Percentiles rank a stretch among this genome's conserved stretches.
Evolutionary conservation across 1,140 invertebrate species (phyloP).

Genomic region (Drosophila mayri): DNA sequence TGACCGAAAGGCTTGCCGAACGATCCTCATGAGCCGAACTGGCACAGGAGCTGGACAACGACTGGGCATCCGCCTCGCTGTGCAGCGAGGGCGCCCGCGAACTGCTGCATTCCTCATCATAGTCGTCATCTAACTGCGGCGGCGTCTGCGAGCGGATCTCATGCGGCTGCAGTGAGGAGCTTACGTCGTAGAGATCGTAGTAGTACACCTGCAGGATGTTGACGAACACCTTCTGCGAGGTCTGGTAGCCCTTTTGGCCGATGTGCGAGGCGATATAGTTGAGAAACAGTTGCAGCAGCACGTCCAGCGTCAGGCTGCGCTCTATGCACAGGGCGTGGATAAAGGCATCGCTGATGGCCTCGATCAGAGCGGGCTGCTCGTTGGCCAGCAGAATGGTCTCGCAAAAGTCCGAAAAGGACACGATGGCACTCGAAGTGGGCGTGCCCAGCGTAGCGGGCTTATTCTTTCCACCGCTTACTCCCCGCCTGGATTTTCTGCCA

Average conservation of each 20-base stretch:
- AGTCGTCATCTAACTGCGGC: constrained; percentile 72
- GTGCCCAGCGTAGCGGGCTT: constrained; percentile 26
- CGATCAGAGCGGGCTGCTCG: constrained; percentile 73
- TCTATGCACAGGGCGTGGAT: constrained; percentile 80
- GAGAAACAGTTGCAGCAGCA: constrained; percentile 76
- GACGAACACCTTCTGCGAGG: constrained; percentile 81
- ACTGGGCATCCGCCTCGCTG: constrained; percentile 79
- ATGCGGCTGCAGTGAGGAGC: constrained; percentile 62
- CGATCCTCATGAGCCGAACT: constrained; percentile 76
- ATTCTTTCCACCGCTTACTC: constrained; percentile 6
- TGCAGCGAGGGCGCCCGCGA: constrained; percentile 73
- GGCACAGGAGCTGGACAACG: constrained; percentile 74
- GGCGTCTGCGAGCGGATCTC: constrained; percentile 70
- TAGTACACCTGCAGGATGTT: constrained; percentile 80
- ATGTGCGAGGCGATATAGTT: constrained; percentile 83
- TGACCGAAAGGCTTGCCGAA: constrained; percentile 48
- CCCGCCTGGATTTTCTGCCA: constrained; percentile 38
- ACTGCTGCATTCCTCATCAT: constrained; percentile 75
- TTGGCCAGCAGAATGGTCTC: constrained; percentile 78
- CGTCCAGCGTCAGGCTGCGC: constrained; percentile 72
- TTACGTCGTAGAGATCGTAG: constrained; percentile 79
- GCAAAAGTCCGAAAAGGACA: constrained; percentile 80
- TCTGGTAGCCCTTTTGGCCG: constrained; percentile 81
- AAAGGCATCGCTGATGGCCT: constrained; percentile 81
- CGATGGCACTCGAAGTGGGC: constrained; percentile 55